Evolutionary conservation across 2,888 invertebrate genomes (phyloP), one percentile per base, ranked within the genome.

Genomic region (Melangyna quadrimaculata): DNA sequence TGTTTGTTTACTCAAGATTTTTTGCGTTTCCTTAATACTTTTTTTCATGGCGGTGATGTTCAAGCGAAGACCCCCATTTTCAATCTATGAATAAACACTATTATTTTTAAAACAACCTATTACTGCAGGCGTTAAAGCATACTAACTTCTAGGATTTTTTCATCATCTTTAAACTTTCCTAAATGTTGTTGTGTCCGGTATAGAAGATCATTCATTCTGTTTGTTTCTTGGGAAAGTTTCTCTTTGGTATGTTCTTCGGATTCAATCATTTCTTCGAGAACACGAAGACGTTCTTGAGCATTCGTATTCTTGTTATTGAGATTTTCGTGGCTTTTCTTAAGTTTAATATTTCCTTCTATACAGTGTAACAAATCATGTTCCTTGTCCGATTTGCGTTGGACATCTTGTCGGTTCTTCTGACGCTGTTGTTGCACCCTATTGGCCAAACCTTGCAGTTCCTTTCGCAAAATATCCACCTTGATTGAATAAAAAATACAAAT

Each of bases 1-100:
- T 86, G 94, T 94, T 87, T 94, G 93, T 55, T 89, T 92, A 88
- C 92, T 92, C n/a, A 95, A 88, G 43, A 92, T 92, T 77, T 92
- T 93, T 88, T 94, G 92, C 10, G 87, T 81, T 17, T 88, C 80
- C 3, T 88, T 89, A 17, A 89, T 89, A 14, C 61, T 89, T 2
- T 88, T 89, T 9, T 72, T 71, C 9, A 90, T 78, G 2, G 89
- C 89, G 0, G 74, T 1, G 29, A 91, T 87, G 9, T 88, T 88
- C 9, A 89, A 88, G 1, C 87, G 78, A 3, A 90, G 67, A 0
- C 90, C 89, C 0, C 89, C 87, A 51, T 89, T 90, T 32, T 90
- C 89, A 0, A 90, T 82, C 89, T 90, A 32, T 35, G 86, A 78
- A 14, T 22, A 63, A 67, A 48, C 29, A 32, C 17, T n/a, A 17